phyloP scores from a whole-genome alignment of 2,888 invertebrate species.

The Eretmocerus hayati region DNA sequence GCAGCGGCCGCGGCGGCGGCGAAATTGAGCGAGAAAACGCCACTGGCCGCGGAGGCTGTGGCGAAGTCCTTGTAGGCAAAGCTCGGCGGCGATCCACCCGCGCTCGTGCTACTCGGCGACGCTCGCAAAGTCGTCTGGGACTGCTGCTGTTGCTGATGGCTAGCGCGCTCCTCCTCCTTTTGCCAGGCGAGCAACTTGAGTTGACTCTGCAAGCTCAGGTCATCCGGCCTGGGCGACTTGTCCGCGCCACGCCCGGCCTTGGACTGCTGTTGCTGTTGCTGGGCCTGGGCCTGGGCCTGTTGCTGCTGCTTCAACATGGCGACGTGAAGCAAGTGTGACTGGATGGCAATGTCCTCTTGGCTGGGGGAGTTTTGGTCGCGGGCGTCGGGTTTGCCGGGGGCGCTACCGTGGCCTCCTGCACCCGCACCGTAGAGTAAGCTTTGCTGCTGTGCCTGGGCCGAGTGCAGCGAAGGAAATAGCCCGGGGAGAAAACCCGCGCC shows the following conservation, averaged over 20 bases:
- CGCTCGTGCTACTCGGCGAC: constrained; percentile 7
- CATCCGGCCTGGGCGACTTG: constrained; percentile 42
- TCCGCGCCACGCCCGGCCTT: constrained; percentile 27
- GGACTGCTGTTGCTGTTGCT: constrained; percentile 8
- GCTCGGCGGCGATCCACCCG: constrained; percentile 12
- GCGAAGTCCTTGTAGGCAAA: constrained; percentile 29
- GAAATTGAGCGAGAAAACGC: constrained; percentile 32
- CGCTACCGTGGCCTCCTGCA: not conserved
- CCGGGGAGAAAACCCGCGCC: constrained; percentile 33
- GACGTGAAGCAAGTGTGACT: constrained; percentile 39
- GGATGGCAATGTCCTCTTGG: constrained; percentile 39
- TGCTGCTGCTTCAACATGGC: constrained; percentile 38
- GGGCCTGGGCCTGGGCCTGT: not conserved
- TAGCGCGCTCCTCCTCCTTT: constrained; percentile 24
- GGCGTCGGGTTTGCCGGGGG: constrained; percentile 27
- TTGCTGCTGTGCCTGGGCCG: constrained; percentile 27
- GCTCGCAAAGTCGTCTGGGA: constrained; percentile 24
- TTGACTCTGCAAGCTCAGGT: constrained; percentile 39
- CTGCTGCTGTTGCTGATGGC: constrained; percentile 4
- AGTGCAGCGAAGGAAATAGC: constrained; percentile 33
- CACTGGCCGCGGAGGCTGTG: not conserved
- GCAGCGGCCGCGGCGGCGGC: constrained; percentile 2
- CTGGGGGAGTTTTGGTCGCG: constrained; percentile 37
- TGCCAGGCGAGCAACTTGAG: constrained; percentile 38
- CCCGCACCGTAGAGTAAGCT: constrained; percentile 5